Base-by-base conservation (phyloP, 2,113 vertebrate genomes). In the Ophiodon elongatus region DNA sequence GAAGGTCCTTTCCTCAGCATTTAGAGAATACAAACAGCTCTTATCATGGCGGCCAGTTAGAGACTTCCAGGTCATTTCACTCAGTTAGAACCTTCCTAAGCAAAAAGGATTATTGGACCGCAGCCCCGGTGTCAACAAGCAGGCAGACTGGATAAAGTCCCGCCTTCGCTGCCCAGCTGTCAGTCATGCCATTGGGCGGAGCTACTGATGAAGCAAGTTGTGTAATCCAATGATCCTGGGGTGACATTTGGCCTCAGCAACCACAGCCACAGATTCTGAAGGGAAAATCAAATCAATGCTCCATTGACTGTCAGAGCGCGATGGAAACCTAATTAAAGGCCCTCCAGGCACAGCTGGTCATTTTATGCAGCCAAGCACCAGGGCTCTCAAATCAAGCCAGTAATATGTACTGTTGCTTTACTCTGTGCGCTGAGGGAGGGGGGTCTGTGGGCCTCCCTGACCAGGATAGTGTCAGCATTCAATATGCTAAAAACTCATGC, bases 291-390 rank as follows among this genome's bases (percentile, higher is more conserved):
- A 93, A 95, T 95, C 95, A 91, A 94, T 96, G 87, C 57, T 73
- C 65, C 92, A 95, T 95, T 89, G 95, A 95, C 92, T 91, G 92
- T 91, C 91, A 91, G 84, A 88, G 90, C 41, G 71, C 74, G 88
- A 94, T 95, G 95, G 94, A 95, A 95, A 94, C 88, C 89, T 95
- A 95, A 95, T 96, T 95, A 94, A 94, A 94, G 70, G 81, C 92
- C 95, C 75, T 73, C 47, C 57, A 78, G 94, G 94, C 92, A 88
- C 29, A 89, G 78, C 92, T 93, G 93, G 89, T 93, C 88, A 85
- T 92, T 93, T 94, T 85, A 89, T 93, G 92, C 88, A 88, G 84
- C 83, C 80, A 84, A 85, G 73, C 86, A 82, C 82, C 65, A 71
- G 41, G 64, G 65, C 82, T 80, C 80, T 84, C 59, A 67, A 84